These are phyloP conservation scores for Coelogynopora nodosa DNA, from an alignment of 2,888 invertebrate genomes.

Conservation along the genomic window DNA sequence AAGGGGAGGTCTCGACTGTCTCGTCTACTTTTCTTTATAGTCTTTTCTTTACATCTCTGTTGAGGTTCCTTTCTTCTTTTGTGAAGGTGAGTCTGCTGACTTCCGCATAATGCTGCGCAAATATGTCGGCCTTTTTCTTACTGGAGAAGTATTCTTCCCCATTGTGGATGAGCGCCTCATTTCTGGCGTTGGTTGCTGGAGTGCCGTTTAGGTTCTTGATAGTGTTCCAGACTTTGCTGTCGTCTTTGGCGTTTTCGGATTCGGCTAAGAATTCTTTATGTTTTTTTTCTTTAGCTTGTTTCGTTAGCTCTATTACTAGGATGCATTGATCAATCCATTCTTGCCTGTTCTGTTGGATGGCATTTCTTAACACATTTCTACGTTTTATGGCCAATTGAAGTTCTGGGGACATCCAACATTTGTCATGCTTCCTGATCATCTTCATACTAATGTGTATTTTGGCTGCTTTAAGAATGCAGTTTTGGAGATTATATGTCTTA, in stretches of 20 bases:
- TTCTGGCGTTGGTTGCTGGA: not conserved
- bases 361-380: not conserved
- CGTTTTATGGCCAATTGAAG: not conserved
- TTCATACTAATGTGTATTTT: not conserved
- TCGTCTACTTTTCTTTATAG: not conserved
- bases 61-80: not conserved
- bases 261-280: not conserved
- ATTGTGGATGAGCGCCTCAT: slow-evolving; percentile 1
- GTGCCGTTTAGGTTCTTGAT: not conserved
- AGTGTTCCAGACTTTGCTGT: slow-evolving; percentile 4
- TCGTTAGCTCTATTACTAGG: not conserved
- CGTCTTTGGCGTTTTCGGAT: not conserved
- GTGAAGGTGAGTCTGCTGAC: slow-evolving; percentile 24
- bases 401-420: not conserved
- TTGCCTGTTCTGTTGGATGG: not conserved
- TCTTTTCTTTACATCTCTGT: slow-evolving; percentile 14
- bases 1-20: not conserved
- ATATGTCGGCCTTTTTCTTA: slow-evolving; percentile 14
- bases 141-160: slow-evolving; percentile 24
- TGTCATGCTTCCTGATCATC: not conserved
- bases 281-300: not conserved
- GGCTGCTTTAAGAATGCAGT: not conserved
- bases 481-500: not conserved
- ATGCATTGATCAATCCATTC: not conserved
- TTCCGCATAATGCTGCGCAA: not conserved